Evolutionary conservation across 2,888 invertebrate species (phyloP), one percentile per base, ranked within the genome.

Genomic region (Lepeophtheirus nordmannii): DNA sequence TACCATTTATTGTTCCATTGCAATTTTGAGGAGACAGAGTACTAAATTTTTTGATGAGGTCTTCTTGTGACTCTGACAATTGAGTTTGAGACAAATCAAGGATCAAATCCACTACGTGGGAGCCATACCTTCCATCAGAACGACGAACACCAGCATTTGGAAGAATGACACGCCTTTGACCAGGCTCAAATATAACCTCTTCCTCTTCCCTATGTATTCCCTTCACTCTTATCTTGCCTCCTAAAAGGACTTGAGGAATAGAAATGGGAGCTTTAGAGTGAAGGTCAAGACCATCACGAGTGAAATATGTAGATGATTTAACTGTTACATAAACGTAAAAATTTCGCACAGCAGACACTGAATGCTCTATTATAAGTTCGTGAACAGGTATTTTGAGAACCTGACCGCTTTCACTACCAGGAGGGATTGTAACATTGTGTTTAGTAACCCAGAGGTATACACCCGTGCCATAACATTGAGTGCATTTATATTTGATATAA

Each of bases 251-350:
- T 78, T 98, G 97, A 1, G 92, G 80, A 10, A 98, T 74, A 0
- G 90, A 91, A 69, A 97, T 84, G 72, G 83, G 81, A 0, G 89
- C 89, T 72, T 96, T 91, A n/a, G 93, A 91, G 74, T 97, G 92
- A 0, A 98, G 84, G 75, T 98, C 97, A 7, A 92, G 82, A 0
- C 96, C 96, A 69, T 97, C 96, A 62, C 98, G 80, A 67, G 82
- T 82, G 78, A 97, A 98, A 74, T 90, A 89, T 69, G 82, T 83
- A 22, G 93, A 94, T 70, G 83, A 85, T 68, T 88, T 87, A 57
- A 96, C 92, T 8, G 85, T 85, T 78, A 93, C 93, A 58, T 92
- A 94, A 70, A 97, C 82, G 30, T 63, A 63, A 38, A 63, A 63
- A 17, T 23, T 22, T 10, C 22, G n/a, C 10, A 20, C 56, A 9